Percentiles rank a stretch among this genome's conserved stretches.
phyloP scores from a whole-genome alignment of 64 coral and sea anemone species.

The Exaiptasia diaphana region DNA sequence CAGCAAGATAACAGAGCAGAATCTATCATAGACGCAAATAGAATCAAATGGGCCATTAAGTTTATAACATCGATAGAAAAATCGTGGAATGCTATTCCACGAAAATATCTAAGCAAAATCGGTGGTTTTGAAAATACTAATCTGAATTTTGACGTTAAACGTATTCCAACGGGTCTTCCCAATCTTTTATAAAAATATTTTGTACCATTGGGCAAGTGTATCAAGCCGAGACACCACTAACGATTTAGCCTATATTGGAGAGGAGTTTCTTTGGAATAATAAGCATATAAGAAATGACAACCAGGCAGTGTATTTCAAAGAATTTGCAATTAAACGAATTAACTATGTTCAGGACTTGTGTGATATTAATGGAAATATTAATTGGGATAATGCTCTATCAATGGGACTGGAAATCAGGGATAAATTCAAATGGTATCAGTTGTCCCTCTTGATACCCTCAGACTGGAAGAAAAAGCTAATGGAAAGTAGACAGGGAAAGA shows the following conservation, averaged over 20 bases:
- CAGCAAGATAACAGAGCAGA: too few relatives aligned
- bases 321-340: too few relatives aligned
- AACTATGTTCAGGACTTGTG: too few relatives aligned
- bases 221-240: background rate
- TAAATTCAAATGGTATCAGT: too few relatives aligned
- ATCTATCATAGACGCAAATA: background rate
- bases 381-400: too few relatives aligned
- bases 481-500: too few relatives aligned
- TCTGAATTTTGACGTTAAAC: background rate
- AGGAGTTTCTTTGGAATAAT: background rate
- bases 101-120: background rate
- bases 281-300: background rate
- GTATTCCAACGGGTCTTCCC: background rate
- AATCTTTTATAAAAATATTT: background rate
- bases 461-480: too few relatives aligned
- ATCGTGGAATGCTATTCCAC: background rate
- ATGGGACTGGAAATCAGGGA: too few relatives aligned
- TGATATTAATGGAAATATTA: too few relatives aligned
- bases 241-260: background rate
- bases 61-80: background rate
- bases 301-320: background rate
- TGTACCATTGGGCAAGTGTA: background rate
- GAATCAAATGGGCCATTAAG: background rate
- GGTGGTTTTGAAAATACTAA: background rate
- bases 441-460: too few relatives aligned